A percentile compares a stretch with the other conserved stretches of the same genome.
phyloP scores from a whole-genome alignment of 1,140 invertebrate species.

The Heliothis virescens region DNA sequence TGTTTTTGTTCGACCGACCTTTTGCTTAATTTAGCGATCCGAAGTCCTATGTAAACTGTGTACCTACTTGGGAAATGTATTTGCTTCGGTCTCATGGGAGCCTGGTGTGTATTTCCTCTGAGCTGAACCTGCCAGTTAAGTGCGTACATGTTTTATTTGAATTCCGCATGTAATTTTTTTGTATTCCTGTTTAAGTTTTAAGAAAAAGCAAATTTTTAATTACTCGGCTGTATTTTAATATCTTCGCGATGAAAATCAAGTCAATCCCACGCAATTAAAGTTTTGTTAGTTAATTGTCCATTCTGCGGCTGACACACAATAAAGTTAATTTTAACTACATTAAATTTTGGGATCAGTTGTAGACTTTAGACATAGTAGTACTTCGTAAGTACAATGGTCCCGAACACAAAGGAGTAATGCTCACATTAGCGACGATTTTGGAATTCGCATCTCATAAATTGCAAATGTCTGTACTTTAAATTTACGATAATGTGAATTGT shows the following conservation, averaged over 20 bases:
- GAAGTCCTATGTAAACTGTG: slow-evolving; percentile 60
- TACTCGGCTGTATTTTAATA: not conserved
- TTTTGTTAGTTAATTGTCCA: not conserved
- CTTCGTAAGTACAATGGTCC: not conserved
- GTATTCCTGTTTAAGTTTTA: not conserved
- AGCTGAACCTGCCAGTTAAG: not conserved
- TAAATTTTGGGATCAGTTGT: slow-evolving; percentile 8
- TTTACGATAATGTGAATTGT: slow-evolving; percentile 53
- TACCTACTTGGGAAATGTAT: slow-evolving; percentile 53
- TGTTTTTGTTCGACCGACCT: slow-evolving; percentile 61
- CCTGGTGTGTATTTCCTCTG: slow-evolving; percentile 38
- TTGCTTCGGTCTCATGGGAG: slow-evolving; percentile 54
- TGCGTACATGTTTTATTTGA: slow-evolving; percentile 1
- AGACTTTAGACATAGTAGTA: not conserved
- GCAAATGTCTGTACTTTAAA: slow-evolving; percentile 49
- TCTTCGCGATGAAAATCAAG: too few species aligned
- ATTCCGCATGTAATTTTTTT: not conserved
- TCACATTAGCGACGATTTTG: slow-evolving; percentile 39
- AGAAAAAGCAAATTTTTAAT: not conserved
- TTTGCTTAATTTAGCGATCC: slow-evolving; percentile 58
- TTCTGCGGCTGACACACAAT: not conserved
- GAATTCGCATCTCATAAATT: slow-evolving; percentile 44
- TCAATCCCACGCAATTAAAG: not conserved
- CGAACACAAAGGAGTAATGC: slow-evolving; percentile 24
- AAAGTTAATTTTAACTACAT: slow-evolving; percentile 8